Evolutionary conservation across 2,113 vertebrate species (phyloP).

Genomic region (Calidris pugnax): DNA sequence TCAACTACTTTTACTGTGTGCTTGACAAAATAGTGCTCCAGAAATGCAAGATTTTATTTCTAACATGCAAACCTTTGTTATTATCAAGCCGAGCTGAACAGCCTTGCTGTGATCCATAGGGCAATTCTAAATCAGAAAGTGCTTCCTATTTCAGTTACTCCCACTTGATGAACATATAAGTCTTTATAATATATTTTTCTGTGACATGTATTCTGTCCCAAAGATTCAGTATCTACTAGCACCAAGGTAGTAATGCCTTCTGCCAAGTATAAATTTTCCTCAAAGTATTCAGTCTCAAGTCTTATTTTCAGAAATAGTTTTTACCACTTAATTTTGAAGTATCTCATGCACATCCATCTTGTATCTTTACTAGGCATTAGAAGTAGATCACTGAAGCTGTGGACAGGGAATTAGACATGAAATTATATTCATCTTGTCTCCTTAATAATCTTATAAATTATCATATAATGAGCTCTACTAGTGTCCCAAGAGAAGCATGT

Average conservation of each 20-base stretch:
- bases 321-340: not conserved
- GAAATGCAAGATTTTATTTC: not conserved
- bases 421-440: not conserved
- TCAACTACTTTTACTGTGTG: not conserved
- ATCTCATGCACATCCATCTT: not conserved
- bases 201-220: not conserved
- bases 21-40: not conserved
- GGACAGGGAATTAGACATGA: not conserved
- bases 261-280: not conserved
- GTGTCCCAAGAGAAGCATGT: not conserved
- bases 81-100: not conserved
- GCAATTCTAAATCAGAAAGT: not conserved
- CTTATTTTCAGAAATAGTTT: not conserved
- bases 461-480: not conserved
- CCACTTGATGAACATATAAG: not conserved
- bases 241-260: not conserved
- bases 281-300: not conserved
- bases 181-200: not conserved
- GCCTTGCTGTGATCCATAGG: not conserved
- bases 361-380: not conserved
- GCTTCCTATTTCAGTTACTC: not conserved
- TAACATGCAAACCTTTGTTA: not conserved
- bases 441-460: not conserved
- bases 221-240: not conserved
- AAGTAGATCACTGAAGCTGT: not conserved